These are phyloP conservation scores for Panthera uncia DNA, from an alignment of 2,113 vertebrate genomes.

Conservation along the genomic window DNA sequence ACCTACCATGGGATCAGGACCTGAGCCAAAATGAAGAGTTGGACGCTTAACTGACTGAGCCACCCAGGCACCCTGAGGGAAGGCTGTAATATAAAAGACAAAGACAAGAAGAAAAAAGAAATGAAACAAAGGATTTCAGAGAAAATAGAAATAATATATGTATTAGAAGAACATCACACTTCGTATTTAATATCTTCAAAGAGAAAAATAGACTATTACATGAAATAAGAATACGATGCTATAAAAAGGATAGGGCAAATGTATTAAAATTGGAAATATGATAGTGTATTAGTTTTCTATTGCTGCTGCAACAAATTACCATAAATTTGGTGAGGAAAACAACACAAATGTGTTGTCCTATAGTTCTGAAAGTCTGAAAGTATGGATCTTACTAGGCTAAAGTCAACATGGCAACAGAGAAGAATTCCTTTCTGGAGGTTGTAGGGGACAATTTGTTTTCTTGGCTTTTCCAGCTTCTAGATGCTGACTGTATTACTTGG, in stretches of 20 bases:
- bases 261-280: conserved; percentile 3
- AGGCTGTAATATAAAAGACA: not conserved
- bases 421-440: not conserved
- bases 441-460: not conserved
- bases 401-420: not conserved
- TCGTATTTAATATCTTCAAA: not conserved
- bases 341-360: not conserved
- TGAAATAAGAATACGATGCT: not conserved
- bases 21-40: too few species aligned
- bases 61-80: not conserved
- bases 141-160: not conserved
- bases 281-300: not conserved
- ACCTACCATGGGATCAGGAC: too few species aligned
- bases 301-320: not conserved
- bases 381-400: not conserved
- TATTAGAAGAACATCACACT: not conserved
- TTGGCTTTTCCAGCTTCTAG: not conserved
- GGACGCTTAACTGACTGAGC: too few species aligned
- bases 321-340: conserved; percentile 5
- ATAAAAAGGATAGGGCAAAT: not conserved
- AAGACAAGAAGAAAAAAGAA: not conserved
- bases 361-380: not conserved
- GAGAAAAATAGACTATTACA: conserved; percentile 2
- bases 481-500: not conserved
- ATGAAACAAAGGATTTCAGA: conserved; percentile 26